Base-by-base conservation (phyloP, 1,140 invertebrate genomes). In the Aleiodes sp. region DNA sequence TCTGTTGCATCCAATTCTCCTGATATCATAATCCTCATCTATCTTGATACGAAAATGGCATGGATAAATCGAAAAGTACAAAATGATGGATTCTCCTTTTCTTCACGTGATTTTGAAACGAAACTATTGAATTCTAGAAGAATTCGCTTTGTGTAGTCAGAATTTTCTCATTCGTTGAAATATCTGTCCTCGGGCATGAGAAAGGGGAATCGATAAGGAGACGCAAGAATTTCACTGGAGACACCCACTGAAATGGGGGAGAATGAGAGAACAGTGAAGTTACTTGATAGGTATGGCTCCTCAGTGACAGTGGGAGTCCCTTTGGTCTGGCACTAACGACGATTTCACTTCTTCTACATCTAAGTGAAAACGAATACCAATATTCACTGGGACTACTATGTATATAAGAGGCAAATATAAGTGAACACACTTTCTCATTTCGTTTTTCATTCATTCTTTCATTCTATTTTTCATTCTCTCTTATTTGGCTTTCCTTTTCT, bases 401-500 rank as follows among this genome's bases (percentile, higher is more conserved):
- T 43, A 19, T 31, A 65, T 35, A 16, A n/a, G 26, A 61, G 63
- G 28, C 63, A 65, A 70, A 66, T 65, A 70, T 61, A 39, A 65
- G 56, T 60, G 59, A 70, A 21, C 46, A 41, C 24, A 61, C 24
- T 70, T 61, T 35, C 26, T 60, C 43, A 43, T 29, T 31, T 29
- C 21, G 10, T 60, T 41, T 7, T 39, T 41, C 31, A 14, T 14
- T 33, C 39, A 26, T 56, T 52, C 41, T 63, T 43, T 56, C n/a
- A n/a, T n/a, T n/a, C 10, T n/a, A 31, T 60, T 41, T 28, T 35
- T 16, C 56, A 46, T 19, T 24, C 21, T 26, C 21, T 33, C 16
- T 59, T 37, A 8, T 57, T 52, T 24, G 35, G 28, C 24, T 56
- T 59, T 12, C 52, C 52, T 21, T 46, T 52, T 10, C 19, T 39